phyloP scores from a whole-genome alignment of 1,140 invertebrate species.

The Neocloeon triangulifer region DNA sequence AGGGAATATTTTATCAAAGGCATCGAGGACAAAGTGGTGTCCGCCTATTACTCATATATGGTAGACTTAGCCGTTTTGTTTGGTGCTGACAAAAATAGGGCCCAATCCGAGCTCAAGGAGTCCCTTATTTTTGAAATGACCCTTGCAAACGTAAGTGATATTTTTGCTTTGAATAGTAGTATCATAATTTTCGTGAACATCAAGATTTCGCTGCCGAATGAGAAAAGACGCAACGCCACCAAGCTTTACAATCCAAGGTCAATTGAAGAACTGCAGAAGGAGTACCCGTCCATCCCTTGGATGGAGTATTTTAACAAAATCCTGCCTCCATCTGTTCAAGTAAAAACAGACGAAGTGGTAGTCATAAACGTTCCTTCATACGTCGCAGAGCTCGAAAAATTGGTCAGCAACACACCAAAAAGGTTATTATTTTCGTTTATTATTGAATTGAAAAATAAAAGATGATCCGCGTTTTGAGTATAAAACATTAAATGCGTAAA shows the following conservation, averaged over 20 bases:
- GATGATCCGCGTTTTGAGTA: too few relatives aligned
- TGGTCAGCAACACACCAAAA: constrained; percentile 30
- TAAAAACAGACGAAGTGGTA: constrained; percentile 47
- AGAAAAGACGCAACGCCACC: constrained; percentile 76
- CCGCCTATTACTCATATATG: constrained; percentile 62
- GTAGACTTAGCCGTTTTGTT: constrained; percentile 70
- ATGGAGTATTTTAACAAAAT: constrained; percentile 56
- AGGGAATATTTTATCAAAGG: constrained; percentile 78
- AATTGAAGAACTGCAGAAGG: constrained; percentile 42
- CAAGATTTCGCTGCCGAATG: constrained; percentile 68
- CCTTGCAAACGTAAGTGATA: constrained; percentile 63
- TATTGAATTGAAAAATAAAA: too few relatives aligned
- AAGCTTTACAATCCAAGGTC: constrained; percentile 81
- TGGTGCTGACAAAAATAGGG: constrained; percentile 49
- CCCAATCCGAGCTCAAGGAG: constrained; percentile 48
- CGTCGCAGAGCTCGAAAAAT: constrained; percentile 36
- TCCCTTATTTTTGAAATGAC: constrained; percentile 80
- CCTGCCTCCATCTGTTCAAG: constrained; percentile 28
- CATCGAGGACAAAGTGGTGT: constrained; percentile 49
- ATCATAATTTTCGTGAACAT: constrained; percentile 3
- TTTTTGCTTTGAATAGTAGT: constrained; percentile 5
- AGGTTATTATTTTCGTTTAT: constrained; percentile 23
- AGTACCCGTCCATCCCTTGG: constrained; percentile 59
- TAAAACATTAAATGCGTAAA: too few relatives aligned
- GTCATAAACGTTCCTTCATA: constrained; percentile 61